Percentiles rank a stretch among this genome's conserved stretches.
These are phyloP conservation scores for Oryctes rhinoceros DNA, from an alignment of 1,140 invertebrate species.

Conservation along the genomic window DNA sequence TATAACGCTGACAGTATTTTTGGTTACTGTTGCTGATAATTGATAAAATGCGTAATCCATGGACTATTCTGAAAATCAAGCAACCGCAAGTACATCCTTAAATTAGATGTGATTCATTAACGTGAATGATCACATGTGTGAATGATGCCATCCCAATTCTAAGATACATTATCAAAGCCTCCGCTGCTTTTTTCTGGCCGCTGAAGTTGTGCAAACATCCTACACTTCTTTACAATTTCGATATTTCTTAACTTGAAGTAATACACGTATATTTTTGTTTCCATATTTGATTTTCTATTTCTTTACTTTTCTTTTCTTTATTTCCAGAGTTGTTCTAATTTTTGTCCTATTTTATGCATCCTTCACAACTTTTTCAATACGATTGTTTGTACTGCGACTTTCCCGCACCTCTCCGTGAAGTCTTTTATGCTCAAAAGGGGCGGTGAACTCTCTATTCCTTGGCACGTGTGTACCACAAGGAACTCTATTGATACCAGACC, in stretches of 20 bases:
- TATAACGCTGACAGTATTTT: too few relatives aligned
- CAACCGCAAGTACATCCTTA: neutral
- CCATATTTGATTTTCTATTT: neutral
- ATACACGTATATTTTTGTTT: neutral
- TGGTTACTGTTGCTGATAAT: too few relatives aligned
- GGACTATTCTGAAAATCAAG: neutral
- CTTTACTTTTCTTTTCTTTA: neutral
- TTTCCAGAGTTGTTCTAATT: too few relatives aligned
- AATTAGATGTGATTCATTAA: neutral
- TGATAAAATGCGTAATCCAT: too few relatives aligned
- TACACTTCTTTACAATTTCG: neutral
- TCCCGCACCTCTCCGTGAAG: too few relatives aligned
- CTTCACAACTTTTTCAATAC: too few relatives aligned
- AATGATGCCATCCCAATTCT: neutral
- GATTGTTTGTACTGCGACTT: too few relatives aligned
- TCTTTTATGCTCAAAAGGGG: too few relatives aligned
- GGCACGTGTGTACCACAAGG: too few relatives aligned
- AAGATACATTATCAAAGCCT: neutral
- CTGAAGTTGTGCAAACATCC: neutral
- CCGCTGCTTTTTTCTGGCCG: neutral
- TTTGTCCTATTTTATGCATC: too few relatives aligned
- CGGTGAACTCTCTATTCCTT: too few relatives aligned
- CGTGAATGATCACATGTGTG: neutral
- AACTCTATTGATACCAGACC: too few relatives aligned
- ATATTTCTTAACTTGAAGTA: neutral